phyloP scores from a whole-genome alignment of 2,888 invertebrate genomes.

The Prenolepis imparis region DNA sequence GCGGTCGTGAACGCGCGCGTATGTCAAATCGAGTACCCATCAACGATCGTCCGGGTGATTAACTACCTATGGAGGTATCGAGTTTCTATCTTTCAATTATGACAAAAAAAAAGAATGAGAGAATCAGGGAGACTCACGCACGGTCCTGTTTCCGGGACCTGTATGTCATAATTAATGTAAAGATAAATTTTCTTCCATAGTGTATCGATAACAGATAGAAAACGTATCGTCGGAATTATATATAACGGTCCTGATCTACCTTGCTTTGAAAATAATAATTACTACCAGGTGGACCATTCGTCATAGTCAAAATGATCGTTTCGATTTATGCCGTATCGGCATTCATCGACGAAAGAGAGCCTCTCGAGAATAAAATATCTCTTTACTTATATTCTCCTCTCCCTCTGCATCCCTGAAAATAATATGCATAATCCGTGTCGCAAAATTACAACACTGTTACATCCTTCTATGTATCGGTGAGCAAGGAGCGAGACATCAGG shows the following conservation, averaged over 20 bases:
- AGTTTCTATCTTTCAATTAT: constrained; percentile 38
- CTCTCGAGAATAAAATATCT: background rate
- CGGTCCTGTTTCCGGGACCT: background rate
- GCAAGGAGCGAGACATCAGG: background rate
- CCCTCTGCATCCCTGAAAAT: background rate
- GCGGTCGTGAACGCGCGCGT: constrained; percentile 36
- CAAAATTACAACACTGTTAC: background rate
- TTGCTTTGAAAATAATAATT: constrained; percentile 18
- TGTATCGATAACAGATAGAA: constrained; percentile 7
- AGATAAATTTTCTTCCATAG: background rate
- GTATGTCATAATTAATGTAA: constrained; percentile 20
- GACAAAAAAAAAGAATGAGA: background rate
- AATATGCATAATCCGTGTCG: background rate
- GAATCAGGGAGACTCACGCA: background rate
- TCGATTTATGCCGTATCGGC: background rate
- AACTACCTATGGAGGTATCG: constrained; percentile 36
- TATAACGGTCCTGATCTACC: background rate
- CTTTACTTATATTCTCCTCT: background rate
- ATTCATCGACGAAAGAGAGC: background rate
- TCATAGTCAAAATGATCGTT: constrained; percentile 2
- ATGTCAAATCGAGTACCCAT: constrained; percentile 44
- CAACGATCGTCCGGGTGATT: constrained; percentile 35
- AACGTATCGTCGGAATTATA: constrained; percentile 11
- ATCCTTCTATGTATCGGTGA: background rate
- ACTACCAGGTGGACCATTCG: background rate